Percentiles rank a stretch among this genome's conserved stretches.
These are phyloP conservation scores for Sebastes aleutianus DNA, from an alignment of 2,797 vertebrate species.

Conservation along the genomic window DNA sequence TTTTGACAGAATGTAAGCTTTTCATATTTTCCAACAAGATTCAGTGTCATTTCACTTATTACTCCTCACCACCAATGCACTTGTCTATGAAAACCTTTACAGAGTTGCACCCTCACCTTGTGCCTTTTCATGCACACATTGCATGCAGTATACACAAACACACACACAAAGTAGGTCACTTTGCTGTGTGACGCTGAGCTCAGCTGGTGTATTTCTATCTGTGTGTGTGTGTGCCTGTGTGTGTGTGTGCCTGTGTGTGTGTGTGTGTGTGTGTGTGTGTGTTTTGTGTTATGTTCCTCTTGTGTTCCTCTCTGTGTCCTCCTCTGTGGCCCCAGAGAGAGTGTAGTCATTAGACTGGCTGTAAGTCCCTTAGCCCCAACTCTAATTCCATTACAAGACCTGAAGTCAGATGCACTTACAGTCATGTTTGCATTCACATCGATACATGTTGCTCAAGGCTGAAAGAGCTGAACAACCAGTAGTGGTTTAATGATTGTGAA, in stretches of 20 bases:
- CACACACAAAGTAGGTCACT: constrained; percentile 68
- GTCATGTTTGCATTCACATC: constrained; percentile 19
- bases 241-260: constrained; percentile 16
- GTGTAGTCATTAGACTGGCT: constrained; percentile 52
- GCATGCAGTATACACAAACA: constrained; percentile 10
- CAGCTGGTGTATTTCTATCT: constrained; percentile 30
- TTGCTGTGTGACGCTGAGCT: constrained; percentile 59
- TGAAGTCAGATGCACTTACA: constrained; percentile 47
- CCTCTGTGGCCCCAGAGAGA: constrained; percentile 23
- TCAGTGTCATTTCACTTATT: neutral
- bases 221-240: constrained; percentile 27
- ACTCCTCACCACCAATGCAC: neutral
- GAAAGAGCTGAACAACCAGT: neutral
- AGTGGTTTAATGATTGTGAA: constrained; percentile 5
- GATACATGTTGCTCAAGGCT: neutral
- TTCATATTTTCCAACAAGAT: constrained; percentile 24
- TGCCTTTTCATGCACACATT: constrained; percentile 13
- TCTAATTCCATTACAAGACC: constrained; percentile 55
- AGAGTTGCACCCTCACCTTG: constrained; percentile 43
- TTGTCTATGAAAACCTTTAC: constrained; percentile 4
- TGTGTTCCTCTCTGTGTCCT: constrained; percentile 33
- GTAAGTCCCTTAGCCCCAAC: constrained; percentile 63
- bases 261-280: too few relatives aligned
- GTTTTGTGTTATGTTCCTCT: constrained; percentile 44
- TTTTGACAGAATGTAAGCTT: constrained; percentile 33